Base-by-base conservation (phyloP, 2,888 invertebrate species). In the Epistrophe grossulariae region DNA sequence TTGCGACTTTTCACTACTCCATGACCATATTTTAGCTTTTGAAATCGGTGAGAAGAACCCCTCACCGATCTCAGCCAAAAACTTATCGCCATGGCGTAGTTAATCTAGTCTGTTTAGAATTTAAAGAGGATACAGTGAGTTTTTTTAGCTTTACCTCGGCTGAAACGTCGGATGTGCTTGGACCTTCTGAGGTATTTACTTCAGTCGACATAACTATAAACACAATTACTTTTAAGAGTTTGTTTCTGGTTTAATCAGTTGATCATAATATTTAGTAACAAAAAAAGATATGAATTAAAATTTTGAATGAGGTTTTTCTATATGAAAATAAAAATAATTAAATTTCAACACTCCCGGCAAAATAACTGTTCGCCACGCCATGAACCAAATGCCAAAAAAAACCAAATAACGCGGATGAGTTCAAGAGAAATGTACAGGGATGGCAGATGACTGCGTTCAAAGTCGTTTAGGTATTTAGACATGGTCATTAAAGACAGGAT, bases 151-250 rank as follows among this genome's bases (percentile, higher is more conserved):
- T 60, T 82, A 85, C 85, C 78, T 85, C 85, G 19, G 57, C 38
- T 9, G 85, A 82, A 28, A 79, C 52, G 50, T 87, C 83, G 45
- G 83, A 83, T 62, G 83, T 87, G 11, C 76, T 87, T 31, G 87
- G 87, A 8, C 45, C 87, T 68, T 87, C 87, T 3, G 87, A 66
- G 48, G 83, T 79, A 50, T 87, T 87, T 1, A 83, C 66, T 43
- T 87, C 87, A 83, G 79, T 79, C 68, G 87, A 87, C 87, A 87
- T 87, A 72, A 76, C 70, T 70, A 35, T 35, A 55, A 55, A 28
- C 15, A 6, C 8, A 0, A 28, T n/a, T 79, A 24, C 24, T 0
- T 50, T 38, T 0, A n/a, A n/a, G 15, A 9, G 6, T 8, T 45
- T 40, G 24, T 8, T 13, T 55, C 38, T 55, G 59, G 52, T 13